These are phyloP conservation scores for Dendroctonus ponderosae DNA, from an alignment of 1,140 invertebrate species.

Conservation along the genomic window DNA sequence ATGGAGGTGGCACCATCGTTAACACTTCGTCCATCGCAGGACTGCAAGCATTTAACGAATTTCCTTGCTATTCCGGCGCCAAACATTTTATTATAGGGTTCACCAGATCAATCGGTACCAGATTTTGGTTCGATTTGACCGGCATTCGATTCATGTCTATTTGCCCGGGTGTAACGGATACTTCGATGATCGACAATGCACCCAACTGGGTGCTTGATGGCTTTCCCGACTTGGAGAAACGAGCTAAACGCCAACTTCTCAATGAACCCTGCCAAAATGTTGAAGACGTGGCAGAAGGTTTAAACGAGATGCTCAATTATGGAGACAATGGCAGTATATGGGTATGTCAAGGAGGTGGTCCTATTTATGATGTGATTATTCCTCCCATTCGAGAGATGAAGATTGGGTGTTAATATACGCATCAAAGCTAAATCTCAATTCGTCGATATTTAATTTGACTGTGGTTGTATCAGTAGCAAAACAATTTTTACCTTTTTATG, in stretches of 20 bases:
- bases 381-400: conserved; percentile 39
- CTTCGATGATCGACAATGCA: conserved; percentile 45
- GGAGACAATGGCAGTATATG: conserved; percentile 56
- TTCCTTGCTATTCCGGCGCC: conserved; percentile 53
- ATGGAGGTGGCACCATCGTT: conserved; percentile 50
- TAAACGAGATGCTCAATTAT: conserved; percentile 53
- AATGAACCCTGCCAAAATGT: conserved; percentile 43
- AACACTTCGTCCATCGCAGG: conserved; percentile 53
- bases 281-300: conserved; percentile 52
- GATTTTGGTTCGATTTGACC: conserved; percentile 46
- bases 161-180: conserved; percentile 48
- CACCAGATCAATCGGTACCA: conserved; percentile 46
- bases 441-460: no score
- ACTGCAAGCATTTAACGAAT: conserved; percentile 49
- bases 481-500: no score
- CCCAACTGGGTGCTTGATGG: conserved; percentile 23
- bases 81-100: conserved; percentile 57
- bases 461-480: no score
- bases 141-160: conserved; percentile 51
- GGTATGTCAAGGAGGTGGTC: conserved; percentile 52
- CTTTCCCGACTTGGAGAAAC: conserved; percentile 20
- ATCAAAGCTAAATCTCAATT: no score
- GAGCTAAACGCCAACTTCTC: conserved; percentile 3
- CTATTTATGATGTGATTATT: conserved; percentile 54
- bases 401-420: not conserved